Evolutionary conservation across 2,888 invertebrate species (phyloP).

Genomic region (Anorthoa munda): DNA sequence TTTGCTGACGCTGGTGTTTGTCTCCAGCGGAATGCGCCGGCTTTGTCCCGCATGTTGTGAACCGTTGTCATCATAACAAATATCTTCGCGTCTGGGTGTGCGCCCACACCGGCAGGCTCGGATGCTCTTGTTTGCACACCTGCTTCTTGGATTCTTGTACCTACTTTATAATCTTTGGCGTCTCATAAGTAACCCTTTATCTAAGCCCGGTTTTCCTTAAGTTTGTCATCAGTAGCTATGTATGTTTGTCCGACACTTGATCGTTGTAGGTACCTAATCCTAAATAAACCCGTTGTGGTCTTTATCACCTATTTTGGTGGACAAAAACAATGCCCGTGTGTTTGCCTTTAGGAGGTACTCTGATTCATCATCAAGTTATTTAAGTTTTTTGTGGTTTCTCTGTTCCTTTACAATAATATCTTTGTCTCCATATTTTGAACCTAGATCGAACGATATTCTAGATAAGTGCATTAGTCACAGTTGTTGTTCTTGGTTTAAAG

Average conservation of each 20-base stretch:
- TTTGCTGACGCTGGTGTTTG: conserved; percentile 63
- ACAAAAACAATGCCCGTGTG: conserved; percentile 45
- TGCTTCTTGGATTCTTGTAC: conserved; percentile 69
- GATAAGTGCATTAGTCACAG: conserved; percentile 25
- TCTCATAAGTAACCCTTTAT: conserved; percentile 36
- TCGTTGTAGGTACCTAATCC: conserved; percentile 17
- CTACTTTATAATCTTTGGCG: conserved; percentile 38
- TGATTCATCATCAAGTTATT: conserved; percentile 52
- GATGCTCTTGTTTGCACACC: conserved; percentile 72
- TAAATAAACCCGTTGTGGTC: conserved; percentile 45
- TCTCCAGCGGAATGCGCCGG: conserved; percentile 71
- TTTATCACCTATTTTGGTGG: conserved; percentile 50
- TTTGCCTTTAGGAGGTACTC: conserved; percentile 41
- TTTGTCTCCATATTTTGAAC: conserved; percentile 18
- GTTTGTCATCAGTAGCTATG: conserved; percentile 35
- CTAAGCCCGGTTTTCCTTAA: conserved; percentile 37
- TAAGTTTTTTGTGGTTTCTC: conserved; percentile 7
- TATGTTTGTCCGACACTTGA: conserved; percentile 30
- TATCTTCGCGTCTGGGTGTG: conserved; percentile 62
- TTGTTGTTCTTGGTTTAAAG: conserved; percentile 13
- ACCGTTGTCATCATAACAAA: conserved; percentile 73
- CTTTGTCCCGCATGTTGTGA: conserved; percentile 68
- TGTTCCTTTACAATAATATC: conserved; percentile 13
- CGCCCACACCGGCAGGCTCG: conserved; percentile 48
- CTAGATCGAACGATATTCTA: conserved; percentile 15